Conservation (phyloP, 2,113 vertebrate species). For the Dicrurus megarhynchus region DNA sequence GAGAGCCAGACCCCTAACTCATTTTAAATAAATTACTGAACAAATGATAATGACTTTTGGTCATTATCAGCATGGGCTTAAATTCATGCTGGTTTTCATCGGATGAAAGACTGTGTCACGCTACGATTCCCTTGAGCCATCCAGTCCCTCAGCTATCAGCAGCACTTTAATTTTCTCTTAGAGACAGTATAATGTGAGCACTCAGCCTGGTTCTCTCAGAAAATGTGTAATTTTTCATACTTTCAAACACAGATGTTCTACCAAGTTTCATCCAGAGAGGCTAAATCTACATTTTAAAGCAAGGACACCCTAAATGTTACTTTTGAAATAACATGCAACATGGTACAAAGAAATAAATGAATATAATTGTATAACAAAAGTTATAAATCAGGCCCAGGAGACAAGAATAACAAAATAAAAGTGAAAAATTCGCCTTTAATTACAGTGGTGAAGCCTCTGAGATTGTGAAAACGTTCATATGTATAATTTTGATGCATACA, state of each 20-base stretch:
- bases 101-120: conserved; percentile 65
- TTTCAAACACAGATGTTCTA: conserved; percentile 63
- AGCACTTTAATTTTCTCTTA: conserved; percentile 68
- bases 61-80: conserved; percentile 50
- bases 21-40: conserved; percentile 63
- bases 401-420: conserved; percentile 72
- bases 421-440: conserved; percentile 73
- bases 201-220: conserved; percentile 54
- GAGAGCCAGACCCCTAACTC: conserved; percentile 38
- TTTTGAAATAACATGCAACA: conserved; percentile 75
- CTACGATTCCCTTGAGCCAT: conserved; percentile 63
- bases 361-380: conserved; percentile 70
- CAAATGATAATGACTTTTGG: conserved; percentile 63
- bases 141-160: conserved; percentile 54
- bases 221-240: conserved; percentile 64
- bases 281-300: conserved; percentile 83
- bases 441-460: conserved; percentile 61
- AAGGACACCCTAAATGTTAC: conserved; percentile 78
- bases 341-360: conserved; percentile 77
- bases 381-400: conserved; percentile 75
- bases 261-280: conserved; percentile 71
- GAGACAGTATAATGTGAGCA: conserved; percentile 60
- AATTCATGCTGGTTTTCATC: conserved; percentile 66
- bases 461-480: conserved; percentile 63
- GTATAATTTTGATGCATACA: conserved; percentile 60